Evolutionary conservation across 1,140 invertebrate species (phyloP), one percentile per base, ranked within the genome.

Genomic region (Zaprionus tsacasi): DNA sequence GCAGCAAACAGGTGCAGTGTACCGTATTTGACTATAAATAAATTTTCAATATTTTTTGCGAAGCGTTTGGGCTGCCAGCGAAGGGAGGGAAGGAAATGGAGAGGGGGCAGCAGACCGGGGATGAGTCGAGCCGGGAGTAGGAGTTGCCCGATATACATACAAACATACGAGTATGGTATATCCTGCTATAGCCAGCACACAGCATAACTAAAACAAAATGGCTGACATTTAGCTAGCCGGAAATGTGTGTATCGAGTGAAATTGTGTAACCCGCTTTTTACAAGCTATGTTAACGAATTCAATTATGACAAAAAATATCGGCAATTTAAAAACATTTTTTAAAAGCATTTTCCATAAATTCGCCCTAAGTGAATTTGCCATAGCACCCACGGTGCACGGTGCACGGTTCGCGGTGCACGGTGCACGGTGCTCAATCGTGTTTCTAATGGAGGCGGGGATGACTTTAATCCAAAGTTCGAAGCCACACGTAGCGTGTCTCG

Each of bases 1-100:
- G 61, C 70, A 72, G 50, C 74, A 79, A 76, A 67, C 80, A 85
- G 82, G 81, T 85, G 82, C 82, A 86, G 40, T 78, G 75, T 86
- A 86, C 64, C 82, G 82, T 86, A 86, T 85, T 85, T 81, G 70
- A 75, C 82, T 85, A 85, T 81, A 85, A 85, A 85, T 85, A 85
- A 81, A 87, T 87, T 76, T 85, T 87, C 76, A 87, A 87, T 85
- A 87, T 81, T 81, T 75, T 81, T 76, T 72, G 63, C 45, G 63
- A 67, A 67, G 55, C 70, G 63, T 66, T 71, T 71, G 69, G 69
- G 54, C 38, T 30, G 33, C 33, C 30, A 4, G 21, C 33, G 13
- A 17, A 7, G 2, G 17, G 15, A 10, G 15, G 12, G 40, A 15
- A 13, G 13, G 15, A 21, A 17, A 7, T 7, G 40, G 40, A 30